Conservation (phyloP, 2,113 vertebrate species). For the Oreocharis arfaki region DNA sequence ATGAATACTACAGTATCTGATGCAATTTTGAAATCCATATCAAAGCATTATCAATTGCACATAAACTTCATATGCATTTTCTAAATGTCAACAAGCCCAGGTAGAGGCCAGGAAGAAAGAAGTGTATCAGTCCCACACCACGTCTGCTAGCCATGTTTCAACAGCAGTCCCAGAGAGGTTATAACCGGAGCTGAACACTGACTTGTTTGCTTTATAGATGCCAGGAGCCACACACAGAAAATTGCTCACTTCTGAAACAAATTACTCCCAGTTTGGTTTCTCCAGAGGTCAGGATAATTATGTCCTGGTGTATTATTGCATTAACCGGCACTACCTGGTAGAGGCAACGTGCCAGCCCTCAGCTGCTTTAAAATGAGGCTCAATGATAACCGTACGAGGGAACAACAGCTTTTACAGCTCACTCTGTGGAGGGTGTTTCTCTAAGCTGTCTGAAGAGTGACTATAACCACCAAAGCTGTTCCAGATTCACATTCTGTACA, state of each 20-base stretch:
- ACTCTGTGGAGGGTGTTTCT: background rate
- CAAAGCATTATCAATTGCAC: background rate
- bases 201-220: conserved; percentile 17
- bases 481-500: background rate
- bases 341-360: background rate
- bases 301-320: background rate
- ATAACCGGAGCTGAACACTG: background rate
- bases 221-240: conserved; percentile 25
- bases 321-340: background rate
- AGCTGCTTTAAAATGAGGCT: background rate
- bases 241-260: conserved; percentile 12
- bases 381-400: rapidly evolving
- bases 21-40: background rate
- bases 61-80: background rate
- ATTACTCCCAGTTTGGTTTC: background rate
- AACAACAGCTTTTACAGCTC: background rate
- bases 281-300: background rate
- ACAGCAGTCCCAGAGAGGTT: background rate
- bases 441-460: background rate
- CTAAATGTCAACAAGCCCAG: background rate
- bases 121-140: background rate
- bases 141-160: background rate
- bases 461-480: conserved; percentile 1
- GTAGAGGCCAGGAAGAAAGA: background rate
- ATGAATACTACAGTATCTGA: background rate